Evolutionary conservation across 2,797 vertebrate species (phyloP).

Genomic region (Falco biarmicus): DNA sequence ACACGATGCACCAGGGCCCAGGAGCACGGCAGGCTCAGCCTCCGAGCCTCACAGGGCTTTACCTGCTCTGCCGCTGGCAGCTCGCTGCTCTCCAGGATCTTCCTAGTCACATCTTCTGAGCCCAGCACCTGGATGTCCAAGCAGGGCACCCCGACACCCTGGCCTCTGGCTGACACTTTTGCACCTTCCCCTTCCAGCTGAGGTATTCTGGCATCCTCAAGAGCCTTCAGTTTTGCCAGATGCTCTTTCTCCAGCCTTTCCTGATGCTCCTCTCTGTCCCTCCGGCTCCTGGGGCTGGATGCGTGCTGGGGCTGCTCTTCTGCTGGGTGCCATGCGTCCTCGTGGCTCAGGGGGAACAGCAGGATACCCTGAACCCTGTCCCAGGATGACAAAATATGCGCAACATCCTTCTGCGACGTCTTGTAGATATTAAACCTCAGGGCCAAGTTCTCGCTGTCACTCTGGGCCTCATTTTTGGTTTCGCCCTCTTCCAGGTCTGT

Average conservation of each 20-base stretch:
- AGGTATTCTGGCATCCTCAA: slow-evolving; percentile 18
- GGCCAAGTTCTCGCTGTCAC: slow-evolving; percentile 65
- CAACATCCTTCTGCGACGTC: slow-evolving; percentile 72
- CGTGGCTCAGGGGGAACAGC: slow-evolving; percentile 31
- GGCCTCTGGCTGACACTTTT: slow-evolving; percentile 24
- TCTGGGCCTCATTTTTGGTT: slow-evolving; percentile 4
- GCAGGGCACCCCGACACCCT: slow-evolving; percentile 73
- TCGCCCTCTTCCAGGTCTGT: slow-evolving; percentile 21
- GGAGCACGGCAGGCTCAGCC: not conserved
- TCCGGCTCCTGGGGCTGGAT: slow-evolving; percentile 77
- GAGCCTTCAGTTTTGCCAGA: slow-evolving; percentile 51
- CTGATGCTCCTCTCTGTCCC: slow-evolving; percentile 68
- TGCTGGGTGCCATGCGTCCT: slow-evolving; percentile 49
- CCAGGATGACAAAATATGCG: slow-evolving; percentile 82
- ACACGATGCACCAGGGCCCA: not conserved
- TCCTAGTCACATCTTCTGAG: slow-evolving; percentile 26
- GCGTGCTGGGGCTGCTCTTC: slow-evolving; percentile 75
- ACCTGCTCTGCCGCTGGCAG: slow-evolving; percentile 82
- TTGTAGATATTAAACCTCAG: slow-evolving; percentile 82
- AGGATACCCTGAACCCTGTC: slow-evolving; percentile 80
- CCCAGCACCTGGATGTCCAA: slow-evolving; percentile 75
- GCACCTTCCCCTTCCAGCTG: not conserved
- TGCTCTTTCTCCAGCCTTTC: slow-evolving; percentile 67
- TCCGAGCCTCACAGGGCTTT: not conserved
- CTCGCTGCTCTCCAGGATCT: slow-evolving; percentile 66